Evolutionary conservation across 30 jellyfish, hydroid and myxozoan genomes (phyloP).

Genomic region (Sanderia malayensis): DNA sequence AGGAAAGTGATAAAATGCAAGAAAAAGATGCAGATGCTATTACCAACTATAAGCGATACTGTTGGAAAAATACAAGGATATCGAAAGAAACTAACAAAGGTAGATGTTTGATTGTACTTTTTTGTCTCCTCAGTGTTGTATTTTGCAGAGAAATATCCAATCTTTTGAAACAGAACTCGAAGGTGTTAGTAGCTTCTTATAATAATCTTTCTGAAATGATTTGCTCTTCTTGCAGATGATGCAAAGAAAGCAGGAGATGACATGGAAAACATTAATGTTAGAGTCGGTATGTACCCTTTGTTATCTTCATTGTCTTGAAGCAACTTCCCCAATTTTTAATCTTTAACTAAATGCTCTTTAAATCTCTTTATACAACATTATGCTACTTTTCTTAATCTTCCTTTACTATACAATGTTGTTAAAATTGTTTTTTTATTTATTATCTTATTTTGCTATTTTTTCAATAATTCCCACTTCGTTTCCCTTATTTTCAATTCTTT

Average conservation of each 20-base stretch:
- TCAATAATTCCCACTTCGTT: background rate
- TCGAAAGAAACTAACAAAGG: constrained; percentile 25
- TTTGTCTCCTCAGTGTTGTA: too few relatives aligned
- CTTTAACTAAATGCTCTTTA: too few relatives aligned
- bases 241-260: constrained; percentile 49
- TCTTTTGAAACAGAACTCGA: background rate
- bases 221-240: constrained; percentile 3
- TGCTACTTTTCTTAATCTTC: too few relatives aligned
- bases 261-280: constrained; percentile 40
- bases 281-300: constrained; percentile 22
- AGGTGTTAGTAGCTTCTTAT: background rate
- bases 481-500: background rate
- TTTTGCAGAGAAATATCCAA: too few relatives aligned
- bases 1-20: constrained; percentile 54
- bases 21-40: constrained; percentile 24
- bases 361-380: too few relatives aligned
- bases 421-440: background rate
- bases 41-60: constrained; percentile 25
- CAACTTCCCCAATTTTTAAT: too few relatives aligned
- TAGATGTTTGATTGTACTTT: background rate
- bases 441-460: background rate
- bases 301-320: background rate
- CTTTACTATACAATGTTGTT: background rate
- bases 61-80: background rate
- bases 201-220: background rate